Base-by-base conservation (phyloP, 1,140 invertebrate species). In the Magallana angulata region DNA sequence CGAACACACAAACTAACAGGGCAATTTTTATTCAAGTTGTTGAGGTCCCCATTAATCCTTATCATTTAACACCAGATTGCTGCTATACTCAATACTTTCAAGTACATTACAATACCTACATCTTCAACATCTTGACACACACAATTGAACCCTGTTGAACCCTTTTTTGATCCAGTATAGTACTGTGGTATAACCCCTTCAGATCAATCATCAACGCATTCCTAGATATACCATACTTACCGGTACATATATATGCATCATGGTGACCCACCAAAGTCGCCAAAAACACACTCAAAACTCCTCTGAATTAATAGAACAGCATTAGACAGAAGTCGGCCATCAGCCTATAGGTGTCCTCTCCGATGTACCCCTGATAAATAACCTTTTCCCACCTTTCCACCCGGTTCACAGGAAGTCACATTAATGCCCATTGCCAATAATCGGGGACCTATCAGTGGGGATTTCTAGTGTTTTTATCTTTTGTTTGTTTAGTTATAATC, bases 401-500 rank as follows among this genome's bases (percentile, higher is more conserved):
- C 68, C 68, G 14, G 68, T 76, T 48, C 68, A 36, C 68, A 76
- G 68, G 68, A 76, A 76, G 68, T 76, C 68, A 76, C 24, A 76
- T 76, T 18, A 48, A 48, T 48, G 36, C 36, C 36, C 5, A 48
- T 48, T 48, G 24, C 68, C 24, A 12, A 30, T 76, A 30, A 76
- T 76, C 68, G 12, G 68, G 68, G 6, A 48, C 36, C 68, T 76
- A 76, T 76, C 68, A 3, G 68, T 30, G 68, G 68, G 68, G 24
- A 76, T 76, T 76, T 76, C 36, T 30, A 30, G 18, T 76, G 24
- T 36, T 76, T 76, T 76, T 76, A 76, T 76, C 68, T 76, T 76
- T 76, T 76, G 68, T 76, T 76, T 76, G 68, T 76, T 76, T 76
- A 76, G 68, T 76, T 76, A 30, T 76, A 76, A 76, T 76, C 68